A percentile compares a stretch with the other conserved stretches of the same genome.
Conservation (phyloP, 2,113 vertebrate species). For the Laticauda laticaudata region DNA sequence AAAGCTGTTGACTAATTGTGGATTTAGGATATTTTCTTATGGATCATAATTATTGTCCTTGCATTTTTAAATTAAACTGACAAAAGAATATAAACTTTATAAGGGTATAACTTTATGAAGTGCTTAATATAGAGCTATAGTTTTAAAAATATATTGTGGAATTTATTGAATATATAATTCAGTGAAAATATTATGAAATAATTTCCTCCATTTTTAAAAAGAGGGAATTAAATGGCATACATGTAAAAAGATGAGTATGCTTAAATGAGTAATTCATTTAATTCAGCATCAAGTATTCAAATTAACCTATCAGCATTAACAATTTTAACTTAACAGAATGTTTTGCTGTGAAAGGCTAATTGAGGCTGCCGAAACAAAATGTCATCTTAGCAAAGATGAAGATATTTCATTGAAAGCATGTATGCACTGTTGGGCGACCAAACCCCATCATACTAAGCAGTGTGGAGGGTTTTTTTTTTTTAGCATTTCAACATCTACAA, state of each 20-base stretch:
- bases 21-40: background rate
- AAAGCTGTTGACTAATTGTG: background rate
- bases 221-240: background rate
- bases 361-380: constrained; percentile 3
- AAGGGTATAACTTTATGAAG: background rate
- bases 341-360: constrained; percentile 27
- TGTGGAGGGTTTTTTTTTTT: background rate
- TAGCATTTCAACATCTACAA: background rate
- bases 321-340: constrained; percentile 36
- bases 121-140: background rate
- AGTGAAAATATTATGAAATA: background rate
- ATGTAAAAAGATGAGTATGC: background rate
- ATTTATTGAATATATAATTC: background rate
- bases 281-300: constrained; percentile 28
- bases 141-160: background rate
- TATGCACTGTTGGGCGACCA: background rate
- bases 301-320: constrained; percentile 24
- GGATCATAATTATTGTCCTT: background rate
- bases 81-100: background rate
- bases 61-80: background rate
- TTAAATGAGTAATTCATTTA: constrained; percentile 4
- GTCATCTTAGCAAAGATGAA: constrained; percentile 31
- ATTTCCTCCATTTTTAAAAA: background rate
- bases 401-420: background rate
- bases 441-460: background rate